phyloP scores from a whole-genome alignment of 2,797 vertebrate genomes.

The Betta splendens region DNA sequence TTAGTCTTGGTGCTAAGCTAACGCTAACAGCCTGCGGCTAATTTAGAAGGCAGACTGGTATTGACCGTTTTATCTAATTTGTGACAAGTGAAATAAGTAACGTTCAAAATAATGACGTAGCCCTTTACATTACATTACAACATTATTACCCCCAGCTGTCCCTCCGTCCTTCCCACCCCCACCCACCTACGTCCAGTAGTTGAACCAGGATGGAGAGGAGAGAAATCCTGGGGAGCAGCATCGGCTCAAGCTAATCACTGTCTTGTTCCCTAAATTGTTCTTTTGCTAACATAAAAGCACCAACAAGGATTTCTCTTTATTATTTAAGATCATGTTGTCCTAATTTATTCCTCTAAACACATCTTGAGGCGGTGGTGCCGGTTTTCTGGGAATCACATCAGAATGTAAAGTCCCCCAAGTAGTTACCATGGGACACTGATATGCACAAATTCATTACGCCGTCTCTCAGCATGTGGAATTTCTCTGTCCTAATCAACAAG shows the following conservation, averaged over 20 bases:
- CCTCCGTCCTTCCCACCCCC: slow-evolving; percentile 26
- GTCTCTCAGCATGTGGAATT: slow-evolving; percentile 64
- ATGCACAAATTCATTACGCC: slow-evolving; percentile 47
- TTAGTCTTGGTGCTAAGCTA: too few relatives aligned
- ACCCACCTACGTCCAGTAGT: slow-evolving; percentile 39
- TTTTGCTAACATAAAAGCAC: slow-evolving; percentile 29
- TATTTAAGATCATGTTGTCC: slow-evolving; percentile 1
- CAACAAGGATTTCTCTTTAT: slow-evolving; percentile 26
- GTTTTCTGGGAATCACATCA: slow-evolving; percentile 14
- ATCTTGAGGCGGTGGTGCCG: slow-evolving; percentile 18
- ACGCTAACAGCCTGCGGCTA: too few relatives aligned
- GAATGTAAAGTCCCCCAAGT: slow-evolving; percentile 6
- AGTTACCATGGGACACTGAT: slow-evolving; percentile 55
- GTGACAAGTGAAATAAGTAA: too few relatives aligned
- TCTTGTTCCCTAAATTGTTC: slow-evolving; percentile 59
- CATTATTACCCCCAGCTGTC: slow-evolving; percentile 40
- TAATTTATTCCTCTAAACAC: not conserved
- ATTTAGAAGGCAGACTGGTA: too few relatives aligned
- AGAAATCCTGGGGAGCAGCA: slow-evolving; percentile 63
- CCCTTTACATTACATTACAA: too few relatives aligned
- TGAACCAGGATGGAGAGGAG: slow-evolving; percentile 57
- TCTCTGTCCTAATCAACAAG: slow-evolving; percentile 42
- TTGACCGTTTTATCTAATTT: too few relatives aligned
- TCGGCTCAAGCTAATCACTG: slow-evolving; percentile 66
- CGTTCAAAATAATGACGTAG: too few relatives aligned